Conservation (phyloP, 2,113 vertebrate species). For the Carassius gibelio region DNA sequence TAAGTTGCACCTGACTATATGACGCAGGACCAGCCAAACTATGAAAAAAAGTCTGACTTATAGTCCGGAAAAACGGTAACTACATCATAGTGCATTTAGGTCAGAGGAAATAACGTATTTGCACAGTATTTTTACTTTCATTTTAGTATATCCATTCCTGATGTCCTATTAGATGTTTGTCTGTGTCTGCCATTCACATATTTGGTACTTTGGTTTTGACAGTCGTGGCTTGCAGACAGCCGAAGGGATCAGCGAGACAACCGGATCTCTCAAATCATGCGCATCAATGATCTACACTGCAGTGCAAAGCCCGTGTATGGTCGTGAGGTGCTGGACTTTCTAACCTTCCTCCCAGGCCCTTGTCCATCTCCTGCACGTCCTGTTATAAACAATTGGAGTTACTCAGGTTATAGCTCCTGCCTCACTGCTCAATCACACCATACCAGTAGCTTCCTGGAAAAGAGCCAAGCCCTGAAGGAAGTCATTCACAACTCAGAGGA, state of each 20-base stretch:
- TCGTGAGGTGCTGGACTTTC: constrained; percentile 83
- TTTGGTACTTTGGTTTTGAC: constrained; percentile 14
- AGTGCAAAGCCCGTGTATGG: constrained; percentile 81
- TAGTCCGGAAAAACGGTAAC: too few relatives aligned
- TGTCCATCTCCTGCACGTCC: constrained; percentile 62
- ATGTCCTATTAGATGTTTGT: neutral
- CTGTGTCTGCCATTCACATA: neutral
- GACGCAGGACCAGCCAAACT: too few relatives aligned
- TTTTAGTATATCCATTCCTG: neutral
- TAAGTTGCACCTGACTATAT: too few relatives aligned
- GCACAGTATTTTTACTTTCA: neutral
- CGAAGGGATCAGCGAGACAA: constrained; percentile 75
- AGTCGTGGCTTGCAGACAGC: constrained; percentile 82
- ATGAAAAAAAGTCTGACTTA: too few relatives aligned
- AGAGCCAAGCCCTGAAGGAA: constrained; percentile 63
- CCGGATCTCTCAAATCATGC: constrained; percentile 80
- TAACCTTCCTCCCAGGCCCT: constrained; percentile 77
- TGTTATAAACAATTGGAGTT: constrained; percentile 63
- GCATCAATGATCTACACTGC: constrained; percentile 82
- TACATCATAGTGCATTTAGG: neutral
- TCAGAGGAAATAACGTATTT: neutral
- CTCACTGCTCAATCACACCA: constrained; percentile 63
- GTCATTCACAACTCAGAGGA: constrained; percentile 78
- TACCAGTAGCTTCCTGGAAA: constrained; percentile 63
- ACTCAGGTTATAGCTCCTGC: constrained; percentile 73